Evolutionary conservation across 1,140 invertebrate species (phyloP), one percentile per base, ranked within the genome.

Genomic region (Megalonaias nervosa): DNA sequence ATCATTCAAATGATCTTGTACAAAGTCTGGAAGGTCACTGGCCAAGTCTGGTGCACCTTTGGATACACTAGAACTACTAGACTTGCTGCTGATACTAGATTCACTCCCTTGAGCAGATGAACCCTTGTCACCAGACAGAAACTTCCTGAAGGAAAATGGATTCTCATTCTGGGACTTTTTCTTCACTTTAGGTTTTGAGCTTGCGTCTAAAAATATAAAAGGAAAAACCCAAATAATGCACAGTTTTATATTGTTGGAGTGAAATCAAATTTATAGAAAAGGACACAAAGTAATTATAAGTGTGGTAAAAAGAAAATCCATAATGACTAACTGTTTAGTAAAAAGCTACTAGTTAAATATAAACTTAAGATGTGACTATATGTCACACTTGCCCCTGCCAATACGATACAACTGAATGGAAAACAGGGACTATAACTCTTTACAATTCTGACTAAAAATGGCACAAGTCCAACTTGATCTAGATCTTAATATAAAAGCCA

Each of bases 91-190:
- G 56, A 56, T 59, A 65, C 57, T 66, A 67, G 31, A 26, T 38
- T 73, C 55, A 68, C 55, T 58, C n/a, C 11, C 61, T 64, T 66
- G 71, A 71, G 19, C 59, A 68, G 31, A 55, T 67, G 67, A 80
- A 31, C 55, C 56, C 19, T 48, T 57, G 56, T 66, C 23, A 15
- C 65, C 76, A 67, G 71, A 74, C 38, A 90, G 70, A 77, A 90
- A 90, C 68, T 86, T 87, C 77, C 89, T 90, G 71, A 90, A 90
- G 15, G 87, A 88, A 81, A 90, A 90, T 64, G 89, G 89, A 67
- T 89, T 89, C 62, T 83, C 87, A 67, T 86, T 83, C 61, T 75
- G 74, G 67, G 67, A 74, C 59, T 86, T 85, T 69, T 85, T 88
- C 58, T 85, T 87, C 14, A 74, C 62, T 77, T 62, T 75, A 62